Conservation (phyloP, 2,888 invertebrate genomes). For the Lobophora halterata region DNA sequence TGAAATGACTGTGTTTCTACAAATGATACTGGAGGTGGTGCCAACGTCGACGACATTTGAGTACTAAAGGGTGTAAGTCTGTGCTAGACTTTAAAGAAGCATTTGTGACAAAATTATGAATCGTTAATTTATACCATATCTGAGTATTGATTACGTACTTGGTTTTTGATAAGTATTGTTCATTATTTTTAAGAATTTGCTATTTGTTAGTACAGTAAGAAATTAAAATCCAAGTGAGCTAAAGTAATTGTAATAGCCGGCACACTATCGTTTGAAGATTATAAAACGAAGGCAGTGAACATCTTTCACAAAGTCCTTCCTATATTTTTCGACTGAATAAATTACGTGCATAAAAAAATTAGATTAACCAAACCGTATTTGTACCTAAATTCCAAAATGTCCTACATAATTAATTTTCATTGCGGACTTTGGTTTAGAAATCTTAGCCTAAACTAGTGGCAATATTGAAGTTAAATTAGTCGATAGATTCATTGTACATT, state of each 20-base stretch:
- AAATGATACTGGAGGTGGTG: conserved; percentile 94
- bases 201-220: conserved; percentile 30
- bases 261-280: conserved; percentile 13
- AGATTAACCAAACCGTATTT: conserved; percentile 39
- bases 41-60: conserved; percentile 90
- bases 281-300: conserved; percentile 18
- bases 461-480: conserved; percentile 46
- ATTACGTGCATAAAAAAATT: conserved; percentile 36
- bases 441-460: conserved; percentile 35
- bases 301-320: conserved; percentile 24
- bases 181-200: conserved; percentile 37
- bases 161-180: conserved; percentile 40
- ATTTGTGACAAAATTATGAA: conserved; percentile 42
- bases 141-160: conserved; percentile 37
- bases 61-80: conserved; percentile 66
- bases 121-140: conserved; percentile 41
- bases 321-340: conserved; percentile 34
- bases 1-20: conserved; percentile 93
- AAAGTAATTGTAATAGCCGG: conserved; percentile 7
- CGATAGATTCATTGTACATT: conserved; percentile 61
- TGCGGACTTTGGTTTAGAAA: conserved; percentile 17
- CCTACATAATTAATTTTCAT: conserved; percentile 24
- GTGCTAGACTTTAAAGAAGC: conserved; percentile 70
- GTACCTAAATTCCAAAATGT: conserved; percentile 40
- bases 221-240: conserved; percentile 22